Conservation (phyloP, 2,888 invertebrate species). For the Andrena haemorrhoa region DNA sequence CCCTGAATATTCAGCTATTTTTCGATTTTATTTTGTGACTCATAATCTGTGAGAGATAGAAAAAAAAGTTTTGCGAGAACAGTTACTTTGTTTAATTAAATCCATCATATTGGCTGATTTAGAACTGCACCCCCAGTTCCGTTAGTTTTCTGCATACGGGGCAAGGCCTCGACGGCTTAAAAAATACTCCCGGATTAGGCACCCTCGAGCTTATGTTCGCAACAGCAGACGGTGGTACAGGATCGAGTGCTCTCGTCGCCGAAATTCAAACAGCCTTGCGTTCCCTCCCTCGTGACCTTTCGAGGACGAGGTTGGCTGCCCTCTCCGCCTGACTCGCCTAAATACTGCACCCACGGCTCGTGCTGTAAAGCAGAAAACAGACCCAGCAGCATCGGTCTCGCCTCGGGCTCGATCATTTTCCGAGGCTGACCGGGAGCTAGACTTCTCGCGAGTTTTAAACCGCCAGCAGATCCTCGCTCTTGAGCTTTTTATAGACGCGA, state of each 20-base stretch:
- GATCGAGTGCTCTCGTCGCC: conserved; percentile 27
- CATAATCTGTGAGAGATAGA: no score
- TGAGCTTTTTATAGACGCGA: conserved; percentile 69
- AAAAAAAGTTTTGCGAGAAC: no score
- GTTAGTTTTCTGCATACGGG: conserved; percentile 13
- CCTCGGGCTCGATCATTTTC: neutral
- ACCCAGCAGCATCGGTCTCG: neutral
- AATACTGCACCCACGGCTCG: neutral
- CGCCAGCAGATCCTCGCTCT: conserved; percentile 61
- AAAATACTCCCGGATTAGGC: conserved; percentile 35
- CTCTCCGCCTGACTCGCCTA: neutral
- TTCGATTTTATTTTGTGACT: neutral
- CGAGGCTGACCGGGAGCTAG: conserved; percentile 3
- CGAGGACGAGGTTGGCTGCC: conserved; percentile 18
- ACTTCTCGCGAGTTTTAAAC: conserved; percentile 51
- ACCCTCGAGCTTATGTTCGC: conserved; percentile 23
- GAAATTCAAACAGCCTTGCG: conserved; percentile 33
- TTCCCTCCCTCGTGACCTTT: conserved; percentile 27
- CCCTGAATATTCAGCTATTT: neutral
- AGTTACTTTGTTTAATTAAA: no score
- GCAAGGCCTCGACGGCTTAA: neutral
- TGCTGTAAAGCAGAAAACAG: neutral
- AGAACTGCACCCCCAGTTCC: neutral
- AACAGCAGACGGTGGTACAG: neutral
- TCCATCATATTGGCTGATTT: neutral